Evolutionary conservation across 53 echinoderm and acorn worm genomes (phyloP).

Genomic region (Arbacia lixula): DNA sequence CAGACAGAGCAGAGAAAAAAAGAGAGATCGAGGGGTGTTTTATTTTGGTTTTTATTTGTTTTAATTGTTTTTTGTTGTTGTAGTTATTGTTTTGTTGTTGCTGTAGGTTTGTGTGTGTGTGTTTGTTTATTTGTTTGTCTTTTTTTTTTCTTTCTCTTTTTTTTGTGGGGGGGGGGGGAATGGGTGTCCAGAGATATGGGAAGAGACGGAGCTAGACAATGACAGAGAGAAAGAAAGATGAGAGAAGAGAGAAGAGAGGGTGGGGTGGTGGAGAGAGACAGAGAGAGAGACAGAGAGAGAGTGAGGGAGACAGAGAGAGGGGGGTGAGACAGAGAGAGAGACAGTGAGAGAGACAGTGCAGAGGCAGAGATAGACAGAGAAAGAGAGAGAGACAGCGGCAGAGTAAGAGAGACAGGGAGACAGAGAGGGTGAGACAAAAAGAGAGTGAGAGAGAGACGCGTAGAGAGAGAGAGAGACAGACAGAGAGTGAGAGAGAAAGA

Average conservation of each 20-base stretch:
- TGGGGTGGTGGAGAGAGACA: background rate
- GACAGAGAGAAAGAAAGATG: background rate
- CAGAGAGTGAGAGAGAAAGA: background rate
- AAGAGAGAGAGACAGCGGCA: background rate
- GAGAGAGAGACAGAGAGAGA: background rate
- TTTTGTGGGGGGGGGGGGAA: no score
- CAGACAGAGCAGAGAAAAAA: no score
- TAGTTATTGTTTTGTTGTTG: no score
- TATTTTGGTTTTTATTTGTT: no score
- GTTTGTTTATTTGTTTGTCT: no score
- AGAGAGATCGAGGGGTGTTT: no score
- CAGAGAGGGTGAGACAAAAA: background rate
- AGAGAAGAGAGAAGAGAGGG: background rate
- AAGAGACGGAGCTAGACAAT: no score
- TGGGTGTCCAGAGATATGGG: no score
- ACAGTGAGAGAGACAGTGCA: background rate
- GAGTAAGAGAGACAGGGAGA: background rate
- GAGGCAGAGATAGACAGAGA: background rate
- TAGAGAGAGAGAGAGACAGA: background rate
- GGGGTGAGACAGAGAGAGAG: background rate
- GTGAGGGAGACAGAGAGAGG: background rate
- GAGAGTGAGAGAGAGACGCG: background rate
- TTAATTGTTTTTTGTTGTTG: no score
- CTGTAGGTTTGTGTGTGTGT: no score
- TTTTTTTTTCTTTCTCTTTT: no score